Base-by-base conservation (phyloP, 2,888 invertebrate species). In the Drosophila neotestacea region DNA sequence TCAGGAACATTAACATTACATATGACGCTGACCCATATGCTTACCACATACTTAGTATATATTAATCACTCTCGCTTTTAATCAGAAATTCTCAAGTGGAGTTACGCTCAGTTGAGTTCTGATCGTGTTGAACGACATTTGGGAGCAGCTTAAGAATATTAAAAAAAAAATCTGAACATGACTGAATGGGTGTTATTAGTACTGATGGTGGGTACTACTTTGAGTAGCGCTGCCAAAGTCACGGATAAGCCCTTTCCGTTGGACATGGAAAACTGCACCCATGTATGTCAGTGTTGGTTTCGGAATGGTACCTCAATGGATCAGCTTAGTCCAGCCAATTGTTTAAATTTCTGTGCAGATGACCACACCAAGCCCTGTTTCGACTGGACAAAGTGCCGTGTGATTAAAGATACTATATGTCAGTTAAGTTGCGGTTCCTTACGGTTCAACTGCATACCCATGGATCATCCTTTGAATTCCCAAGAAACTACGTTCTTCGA, bases 361-460 rank as follows among this genome's bases (percentile, higher is more conserved):
- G 62, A 65, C 22, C n/a, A 34, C 6, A 73, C 50, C 6, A 73
- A 55, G n/a, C 73, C 77, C 6, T 76, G 76, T n/a, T 39, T 76
- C 4, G 51, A 64, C n/a, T 76, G 73, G 62, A 22, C 9, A 1
- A 32, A 11, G 11, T 64, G 61, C 11, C 0, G 36, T 0, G 11
- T 54, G 11, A 0, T 7, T 3, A 7, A 6, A 0, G 28, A 16
- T 22, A 16, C 16, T 16, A 7, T 6, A 3, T 76, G 77, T 27
- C 27, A 30, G 2, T 0, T 76, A 2, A 27, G 4, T 10, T 77
- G 76, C 32, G 30, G 64, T 1, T 30, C 42, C 10, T 9, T 7
- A 0, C 6, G 6, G 1, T 72, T 13, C 34, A 13, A 32, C 16
- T 76, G 75, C 30, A 63, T 76, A 13, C 1, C 2, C 22, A 42